Evolutionary conservation across 2,888 invertebrate species (phyloP), one percentile per base, ranked within the genome.

Genomic region (Peribatodes rhomboidaria): DNA sequence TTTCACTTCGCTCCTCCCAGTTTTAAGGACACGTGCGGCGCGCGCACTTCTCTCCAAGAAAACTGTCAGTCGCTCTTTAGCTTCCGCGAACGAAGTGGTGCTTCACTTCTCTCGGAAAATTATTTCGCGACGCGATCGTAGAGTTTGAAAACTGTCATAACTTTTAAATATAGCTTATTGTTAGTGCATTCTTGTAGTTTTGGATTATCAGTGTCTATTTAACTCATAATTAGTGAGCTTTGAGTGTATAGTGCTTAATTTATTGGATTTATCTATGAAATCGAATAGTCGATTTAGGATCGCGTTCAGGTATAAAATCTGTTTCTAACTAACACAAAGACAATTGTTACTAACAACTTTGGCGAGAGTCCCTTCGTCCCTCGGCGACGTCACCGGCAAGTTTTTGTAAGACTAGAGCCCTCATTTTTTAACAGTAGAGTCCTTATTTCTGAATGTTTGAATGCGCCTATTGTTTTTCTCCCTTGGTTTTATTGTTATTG

Each of bases 21-120:
- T 70, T 81, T 83, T 77, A 76, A 79, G 75, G 78, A 90, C 93
- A 93, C 93, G 93, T 93, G 93, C 86, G 85, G 81, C 92, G 92
- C 90, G 90, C 92, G 92, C 92, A 91, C 72, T 82, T 75, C 78
- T 75, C 68, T 63, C 75, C 69, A 76, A 74, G 68, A 73, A 78
- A 80, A 80, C 81, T 84, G 86, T 81, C 90, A 92, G 92, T 92
- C 83, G 79, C 81, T 78, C 67, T 70, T 75, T 75, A 75, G 78
- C 80, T 76, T 65, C 71, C 79, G 76, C 68, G 61, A 67, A 67
- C 67, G 76, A 60, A 71, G 76, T 74, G 69, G 52, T 61, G 72
- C 72, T 65, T 70, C 63, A 59, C 63, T 69, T 20, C n/a, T 61
- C 61, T 50, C 55, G 47, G 42, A 44, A 57, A 76, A 72, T 16